phyloP scores from a whole-genome alignment of 1,140 invertebrate genomes.

The Drosophila tani region DNA sequence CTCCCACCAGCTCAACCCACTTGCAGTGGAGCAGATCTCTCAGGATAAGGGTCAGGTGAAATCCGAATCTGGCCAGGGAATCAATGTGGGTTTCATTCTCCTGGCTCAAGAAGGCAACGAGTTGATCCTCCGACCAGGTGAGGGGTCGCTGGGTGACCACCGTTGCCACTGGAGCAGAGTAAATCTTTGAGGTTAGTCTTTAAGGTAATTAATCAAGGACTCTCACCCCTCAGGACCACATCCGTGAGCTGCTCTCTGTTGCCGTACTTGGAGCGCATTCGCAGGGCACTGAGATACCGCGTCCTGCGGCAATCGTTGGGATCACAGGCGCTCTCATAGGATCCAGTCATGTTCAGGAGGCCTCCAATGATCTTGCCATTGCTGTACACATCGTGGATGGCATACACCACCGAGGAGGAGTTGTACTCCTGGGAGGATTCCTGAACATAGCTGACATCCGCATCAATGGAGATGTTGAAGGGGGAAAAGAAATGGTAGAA shows the following conservation, averaged over 20 bases:
- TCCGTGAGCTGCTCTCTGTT: slow-evolving; percentile 67
- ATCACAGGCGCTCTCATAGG: slow-evolving; percentile 60
- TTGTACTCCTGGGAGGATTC: not conserved
- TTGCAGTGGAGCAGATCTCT: slow-evolving; percentile 59
- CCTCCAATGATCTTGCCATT: slow-evolving; percentile 77
- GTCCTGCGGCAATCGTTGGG: slow-evolving; percentile 11
- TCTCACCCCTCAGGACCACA: slow-evolving; percentile 54
- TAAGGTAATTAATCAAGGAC: not conserved
- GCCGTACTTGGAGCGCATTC: slow-evolving; percentile 56
- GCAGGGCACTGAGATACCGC: slow-evolving; percentile 56
- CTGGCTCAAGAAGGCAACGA: slow-evolving; percentile 44
- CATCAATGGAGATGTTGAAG: slow-evolving; percentile 72
- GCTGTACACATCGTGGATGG: slow-evolving; percentile 72
- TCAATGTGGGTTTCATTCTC: slow-evolving; percentile 65
- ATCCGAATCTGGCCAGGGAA: slow-evolving; percentile 62
- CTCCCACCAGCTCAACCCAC: slow-evolving; percentile 2
- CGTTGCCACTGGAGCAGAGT: slow-evolving; percentile 44
- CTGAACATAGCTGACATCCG: slow-evolving; percentile 60
- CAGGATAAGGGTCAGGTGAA: slow-evolving; percentile 52
- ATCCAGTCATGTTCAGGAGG: slow-evolving; percentile 65
- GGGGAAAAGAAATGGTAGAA: slow-evolving; percentile 49
- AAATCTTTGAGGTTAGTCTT: not conserved
- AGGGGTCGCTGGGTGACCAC: slow-evolving; percentile 65
- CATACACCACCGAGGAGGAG: slow-evolving; percentile 13
- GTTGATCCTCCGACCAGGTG: slow-evolving; percentile 30